A percentile compares a stretch with the other conserved stretches of the same genome.
phyloP scores from a whole-genome alignment of 2,888 invertebrate species.

The Allophyes oxyacanthae region DNA sequence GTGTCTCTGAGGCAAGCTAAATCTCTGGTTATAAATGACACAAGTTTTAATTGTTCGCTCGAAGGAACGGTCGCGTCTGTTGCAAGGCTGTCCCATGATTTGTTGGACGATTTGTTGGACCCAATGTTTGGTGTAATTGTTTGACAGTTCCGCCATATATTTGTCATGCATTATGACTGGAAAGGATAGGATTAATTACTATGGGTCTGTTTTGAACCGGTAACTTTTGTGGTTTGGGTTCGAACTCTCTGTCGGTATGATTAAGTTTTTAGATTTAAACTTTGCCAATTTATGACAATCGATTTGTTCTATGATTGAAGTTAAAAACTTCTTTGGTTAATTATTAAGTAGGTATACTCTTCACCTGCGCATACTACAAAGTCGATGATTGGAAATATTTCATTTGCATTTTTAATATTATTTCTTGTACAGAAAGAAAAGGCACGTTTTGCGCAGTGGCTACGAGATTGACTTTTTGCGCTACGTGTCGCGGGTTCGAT shows the following conservation, averaged over 20 bases:
- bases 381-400: too few relatives aligned
- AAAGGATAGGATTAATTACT: constrained; percentile 18
- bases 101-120: constrained; percentile 51
- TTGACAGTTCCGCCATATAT: constrained; percentile 38
- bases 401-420: too few relatives aligned
- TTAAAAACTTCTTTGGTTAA: neutral
- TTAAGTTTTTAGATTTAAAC: constrained; percentile 4
- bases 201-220: constrained; percentile 5
- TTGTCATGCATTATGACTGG: constrained; percentile 15
- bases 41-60: constrained; percentile 60
- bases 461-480: too few relatives aligned
- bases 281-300: constrained; percentile 5
- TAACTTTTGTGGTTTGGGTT: neutral
- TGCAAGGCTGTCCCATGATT: constrained; percentile 42
- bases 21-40: constrained; percentile 57
- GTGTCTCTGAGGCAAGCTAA: constrained; percentile 52
- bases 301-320: neutral
- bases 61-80: constrained; percentile 54
- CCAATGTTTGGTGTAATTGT: constrained; percentile 38
- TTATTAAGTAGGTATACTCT: too few relatives aligned
- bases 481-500: too few relatives aligned
- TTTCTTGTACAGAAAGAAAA: too few relatives aligned
- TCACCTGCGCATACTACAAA: too few relatives aligned
- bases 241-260: constrained; percentile 2
- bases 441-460: too few relatives aligned